These are phyloP conservation scores for Rhingia campestris DNA, from an alignment of 2,888 invertebrate species.

Conservation along the genomic window DNA sequence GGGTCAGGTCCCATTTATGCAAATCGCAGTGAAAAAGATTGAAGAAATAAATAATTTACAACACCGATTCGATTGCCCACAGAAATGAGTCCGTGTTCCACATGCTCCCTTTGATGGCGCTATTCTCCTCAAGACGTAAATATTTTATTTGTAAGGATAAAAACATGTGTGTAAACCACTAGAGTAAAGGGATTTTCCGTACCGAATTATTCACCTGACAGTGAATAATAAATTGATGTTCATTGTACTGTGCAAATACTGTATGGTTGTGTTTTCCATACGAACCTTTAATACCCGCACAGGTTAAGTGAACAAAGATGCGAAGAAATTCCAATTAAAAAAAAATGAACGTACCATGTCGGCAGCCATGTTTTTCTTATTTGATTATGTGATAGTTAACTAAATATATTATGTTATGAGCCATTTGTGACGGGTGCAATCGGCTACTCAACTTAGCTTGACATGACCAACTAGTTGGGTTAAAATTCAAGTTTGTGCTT, in stretches of 20 bases:
- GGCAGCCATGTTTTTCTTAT: too few relatives aligned
- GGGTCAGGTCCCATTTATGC: not conserved
- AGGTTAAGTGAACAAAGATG: too few relatives aligned
- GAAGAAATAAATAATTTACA: not conserved
- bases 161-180: conserved; percentile 5
- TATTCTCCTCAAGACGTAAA: not conserved
- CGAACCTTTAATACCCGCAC: too few relatives aligned
- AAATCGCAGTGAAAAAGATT: not conserved
- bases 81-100: not conserved
- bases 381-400: too few relatives aligned
- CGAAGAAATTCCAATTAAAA: too few relatives aligned
- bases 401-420: too few relatives aligned
- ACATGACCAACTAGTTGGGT: too few relatives aligned
- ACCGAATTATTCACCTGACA: conserved; percentile 9
- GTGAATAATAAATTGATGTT: conserved; percentile 15
- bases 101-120: not conserved
- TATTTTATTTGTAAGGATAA: not conserved
- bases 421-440: too few relatives aligned
- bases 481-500: not conserved
- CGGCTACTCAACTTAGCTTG: too few relatives aligned
- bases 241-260: not conserved
- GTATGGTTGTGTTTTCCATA: too few relatives aligned
- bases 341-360: too few relatives aligned
- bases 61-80: conserved; percentile 9
- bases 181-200: not conserved